These are phyloP conservation scores for Geotrypetes seraphini DNA, from an alignment of 2,797 vertebrate species.

Conservation along the genomic window DNA sequence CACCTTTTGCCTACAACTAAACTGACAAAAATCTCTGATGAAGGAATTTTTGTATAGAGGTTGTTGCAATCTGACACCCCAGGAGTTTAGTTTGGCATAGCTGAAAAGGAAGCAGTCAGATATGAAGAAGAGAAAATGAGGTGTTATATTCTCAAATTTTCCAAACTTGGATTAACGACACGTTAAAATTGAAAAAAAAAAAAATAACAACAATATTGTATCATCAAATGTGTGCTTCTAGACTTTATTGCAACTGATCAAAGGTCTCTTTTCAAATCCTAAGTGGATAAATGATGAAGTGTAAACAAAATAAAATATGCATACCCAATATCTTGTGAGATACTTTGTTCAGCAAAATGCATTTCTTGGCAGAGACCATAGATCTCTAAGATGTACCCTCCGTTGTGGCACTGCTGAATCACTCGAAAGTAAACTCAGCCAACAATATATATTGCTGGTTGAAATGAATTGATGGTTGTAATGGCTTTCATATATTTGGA, in stretches of 20 bases:
- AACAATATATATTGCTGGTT: background rate
- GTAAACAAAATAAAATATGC: background rate
- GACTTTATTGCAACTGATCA: background rate
- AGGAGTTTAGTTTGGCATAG: constrained; percentile 1
- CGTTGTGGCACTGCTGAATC: background rate
- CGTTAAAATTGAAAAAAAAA: too few relatives aligned
- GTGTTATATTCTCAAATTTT: constrained; percentile 7
- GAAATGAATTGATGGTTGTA: constrained; percentile 1
- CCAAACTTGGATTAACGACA: constrained; percentile 6
- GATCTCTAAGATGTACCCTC: background rate
- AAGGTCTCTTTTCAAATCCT: background rate
- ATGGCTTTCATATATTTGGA: background rate
- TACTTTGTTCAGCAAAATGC: background rate
- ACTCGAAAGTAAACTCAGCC: background rate
- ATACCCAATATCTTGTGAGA: background rate
- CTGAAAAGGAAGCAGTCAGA: constrained; percentile 1
- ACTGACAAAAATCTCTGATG: constrained; percentile 6
- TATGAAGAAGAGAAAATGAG: constrained; percentile 16
- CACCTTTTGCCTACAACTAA: constrained; percentile 3
- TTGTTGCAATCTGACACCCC: constrained; percentile 17
- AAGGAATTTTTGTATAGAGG: constrained; percentile 8
- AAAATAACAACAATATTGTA: background rate
- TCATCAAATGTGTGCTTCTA: constrained; percentile 10
- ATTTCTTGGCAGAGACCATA: background rate
- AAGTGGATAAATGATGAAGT: background rate